phyloP scores from a whole-genome alignment of 2,888 invertebrate genomes.

The Drosophila prostipennis region DNA sequence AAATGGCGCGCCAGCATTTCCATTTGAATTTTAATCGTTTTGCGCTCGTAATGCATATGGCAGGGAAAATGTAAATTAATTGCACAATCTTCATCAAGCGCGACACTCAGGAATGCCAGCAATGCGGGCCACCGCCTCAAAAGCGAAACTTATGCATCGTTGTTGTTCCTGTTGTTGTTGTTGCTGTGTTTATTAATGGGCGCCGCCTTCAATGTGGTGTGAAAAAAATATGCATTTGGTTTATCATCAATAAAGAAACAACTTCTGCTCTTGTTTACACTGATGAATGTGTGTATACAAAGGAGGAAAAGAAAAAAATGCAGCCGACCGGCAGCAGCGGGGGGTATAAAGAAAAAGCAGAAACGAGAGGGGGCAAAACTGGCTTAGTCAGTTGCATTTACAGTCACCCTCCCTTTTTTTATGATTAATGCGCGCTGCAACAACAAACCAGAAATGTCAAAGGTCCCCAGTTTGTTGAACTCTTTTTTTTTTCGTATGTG shows the following conservation, averaged over 20 bases:
- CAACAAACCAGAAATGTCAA: slow-evolving; percentile 63
- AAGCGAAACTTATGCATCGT: slow-evolving; percentile 30
- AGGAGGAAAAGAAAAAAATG: slow-evolving; percentile 33
- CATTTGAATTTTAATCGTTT: slow-evolving; percentile 49
- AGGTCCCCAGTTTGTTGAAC: slow-evolving; percentile 76
- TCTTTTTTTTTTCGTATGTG: slow-evolving; percentile 30
- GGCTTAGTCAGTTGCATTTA: slow-evolving; percentile 43
- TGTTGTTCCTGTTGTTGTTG: slow-evolving; percentile 22
- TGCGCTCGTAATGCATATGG: slow-evolving; percentile 54
- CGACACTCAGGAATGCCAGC: slow-evolving; percentile 72
- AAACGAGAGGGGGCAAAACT: slow-evolving; percentile 21
- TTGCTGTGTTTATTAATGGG: slow-evolving; percentile 61
- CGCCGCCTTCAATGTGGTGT: slow-evolving; percentile 66
- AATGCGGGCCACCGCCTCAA: slow-evolving; percentile 68
- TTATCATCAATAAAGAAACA: slow-evolving; percentile 64
- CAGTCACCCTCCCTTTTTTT: slow-evolving; percentile 45
- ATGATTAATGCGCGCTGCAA: slow-evolving; percentile 68
- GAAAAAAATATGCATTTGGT: slow-evolving; percentile 75
- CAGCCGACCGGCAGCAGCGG: slow-evolving; percentile 33
- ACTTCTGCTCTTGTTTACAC: slow-evolving; percentile 58
- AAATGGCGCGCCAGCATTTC: slow-evolving; percentile 57
- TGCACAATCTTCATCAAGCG: slow-evolving; percentile 68
- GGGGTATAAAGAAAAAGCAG: not conserved
- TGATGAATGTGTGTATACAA: slow-evolving; percentile 53
- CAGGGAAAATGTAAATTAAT: slow-evolving; percentile 69